Base-by-base conservation (phyloP, 2,797 vertebrate species). In the Gobionotothen gibberifrons region DNA sequence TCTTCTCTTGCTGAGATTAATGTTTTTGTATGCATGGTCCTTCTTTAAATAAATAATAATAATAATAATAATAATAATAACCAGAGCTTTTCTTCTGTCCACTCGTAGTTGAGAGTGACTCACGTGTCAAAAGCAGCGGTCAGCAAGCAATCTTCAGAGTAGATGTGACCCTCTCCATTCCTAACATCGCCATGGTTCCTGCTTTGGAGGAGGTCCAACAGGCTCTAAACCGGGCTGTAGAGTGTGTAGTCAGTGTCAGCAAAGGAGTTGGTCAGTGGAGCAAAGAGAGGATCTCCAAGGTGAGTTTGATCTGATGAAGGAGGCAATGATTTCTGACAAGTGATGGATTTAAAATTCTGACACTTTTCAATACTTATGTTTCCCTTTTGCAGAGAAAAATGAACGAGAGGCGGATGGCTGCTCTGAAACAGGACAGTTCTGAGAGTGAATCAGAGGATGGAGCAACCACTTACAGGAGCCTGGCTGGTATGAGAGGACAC, bases 251-350 rank as follows among this genome's bases (percentile, higher is more conserved):
- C 89, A 95, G 88, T 22, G 96, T 97, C 77, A 95, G 86, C 82
- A 97, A 96, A 89, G 96, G 97, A 32, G 94, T 99, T 4, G 89
- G 90, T 74, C 96, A 97, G 75, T 99, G 98, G 98, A 97, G 92
- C 84, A 93, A 94, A 46, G 96, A 98, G 77, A 95, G 94, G 65
- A 91, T 94, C 77, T 95, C 95, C 40, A 95, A 96, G 96, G 96
- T 97, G 49, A 46, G 93, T 70, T 72, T 40, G 17, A 65, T 13
- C 15, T 21, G 17, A 52, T 53, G 22, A 61, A 42, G 2, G 4
- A 48, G 15, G 2, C 4, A 43, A 26, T 26, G 0, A 26, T 26
- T 26, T 26, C 26, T 26, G 26, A 26, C 26, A 26, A 26, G 26
- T 26, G 4, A 26, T 26, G 26, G 4, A 26, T 26, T 26, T 5